phyloP scores from a whole-genome alignment of 2,797 vertebrate species.

The Thunnus albacares region DNA sequence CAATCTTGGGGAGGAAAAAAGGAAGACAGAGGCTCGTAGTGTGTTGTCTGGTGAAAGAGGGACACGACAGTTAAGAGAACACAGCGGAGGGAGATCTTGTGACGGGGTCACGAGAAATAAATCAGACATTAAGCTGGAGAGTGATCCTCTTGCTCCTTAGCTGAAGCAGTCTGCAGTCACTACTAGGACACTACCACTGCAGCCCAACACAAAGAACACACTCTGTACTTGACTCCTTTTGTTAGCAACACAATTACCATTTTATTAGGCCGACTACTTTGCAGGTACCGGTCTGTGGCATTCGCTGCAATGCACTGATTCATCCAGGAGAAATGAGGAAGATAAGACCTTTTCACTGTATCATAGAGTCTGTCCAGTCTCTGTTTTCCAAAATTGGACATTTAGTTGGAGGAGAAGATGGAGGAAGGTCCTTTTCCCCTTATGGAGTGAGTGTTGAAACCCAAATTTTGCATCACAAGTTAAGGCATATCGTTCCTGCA shows the following conservation, averaged over 20 bases:
- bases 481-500: constrained; percentile 39
- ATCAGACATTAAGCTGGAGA: constrained; percentile 79
- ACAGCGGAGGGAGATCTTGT: constrained; percentile 79
- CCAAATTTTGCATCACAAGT: constrained; percentile 37
- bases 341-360: constrained; percentile 2
- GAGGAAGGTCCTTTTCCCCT: constrained; percentile 38
- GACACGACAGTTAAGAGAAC: constrained; percentile 71
- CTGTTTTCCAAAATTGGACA: constrained; percentile 60
- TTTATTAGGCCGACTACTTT: constrained; percentile 16
- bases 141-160: constrained; percentile 63
- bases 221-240: constrained; percentile 35
- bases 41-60: constrained; percentile 77
- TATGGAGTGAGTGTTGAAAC: constrained; percentile 39
- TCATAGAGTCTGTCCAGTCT: constrained; percentile 3
- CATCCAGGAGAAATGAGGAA: constrained; percentile 11
- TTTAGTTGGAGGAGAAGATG: constrained; percentile 36
- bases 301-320: constrained; percentile 22
- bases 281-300: constrained; percentile 8
- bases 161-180: constrained; percentile 47
- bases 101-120: constrained; percentile 84
- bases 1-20: constrained; percentile 47
- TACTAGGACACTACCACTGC: constrained; percentile 32
- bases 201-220: constrained; percentile 43
- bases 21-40: constrained; percentile 77
- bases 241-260: constrained; percentile 26